Evolutionary conservation across 2,888 invertebrate species (phyloP), one percentile per base, ranked within the genome.

Genomic region (Drosophila acutilabella): DNA sequence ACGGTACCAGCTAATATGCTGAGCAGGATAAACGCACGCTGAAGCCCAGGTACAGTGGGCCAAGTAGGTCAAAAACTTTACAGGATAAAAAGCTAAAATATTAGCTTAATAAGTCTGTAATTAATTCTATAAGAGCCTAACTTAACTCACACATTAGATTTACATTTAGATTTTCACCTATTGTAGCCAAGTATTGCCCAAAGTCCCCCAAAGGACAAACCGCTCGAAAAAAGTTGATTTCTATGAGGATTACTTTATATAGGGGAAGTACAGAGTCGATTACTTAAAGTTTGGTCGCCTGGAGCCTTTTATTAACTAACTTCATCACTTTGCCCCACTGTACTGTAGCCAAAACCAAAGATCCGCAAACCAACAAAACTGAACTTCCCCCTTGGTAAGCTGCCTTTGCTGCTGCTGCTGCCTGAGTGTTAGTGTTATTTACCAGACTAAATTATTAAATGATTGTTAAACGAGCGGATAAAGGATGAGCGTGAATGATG

Each of bases 381-480:
- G 8, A 41, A 36, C 56, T 54, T 44, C 45, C 51, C 59, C 60
- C 53, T 41, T 41, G 61, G 56, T 59, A 18, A 36, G 64, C 48
- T 65, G 50, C 36, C 30, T 30, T 26, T 4, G 33, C 13, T 13
- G 11, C 36, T 13, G 36, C 2, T 8, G 30, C 54, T 64, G 74
- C 30, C 74, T 71, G 79, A 84, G 83, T 88, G 83, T 86, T 83
- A 89, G 89, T 90, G 90, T 90, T 89, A 89, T 89, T 89, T 90
- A 90, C 89, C 89, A 89, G 89, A 84, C 90, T 88, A 89, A 89
- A 89, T 89, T 90, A 89, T 90, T 89, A 90, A 89, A 89, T 89
- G 90, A 89, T 89, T 89, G 90, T 89, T 89, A 86, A 89, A 88
- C 87, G 87, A 89, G 85, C 85, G 89, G 89, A 84, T 84, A 84